These are phyloP conservation scores for Pecten maximus DNA, from an alignment of 2,888 invertebrate genomes.

Conservation along the genomic window DNA sequence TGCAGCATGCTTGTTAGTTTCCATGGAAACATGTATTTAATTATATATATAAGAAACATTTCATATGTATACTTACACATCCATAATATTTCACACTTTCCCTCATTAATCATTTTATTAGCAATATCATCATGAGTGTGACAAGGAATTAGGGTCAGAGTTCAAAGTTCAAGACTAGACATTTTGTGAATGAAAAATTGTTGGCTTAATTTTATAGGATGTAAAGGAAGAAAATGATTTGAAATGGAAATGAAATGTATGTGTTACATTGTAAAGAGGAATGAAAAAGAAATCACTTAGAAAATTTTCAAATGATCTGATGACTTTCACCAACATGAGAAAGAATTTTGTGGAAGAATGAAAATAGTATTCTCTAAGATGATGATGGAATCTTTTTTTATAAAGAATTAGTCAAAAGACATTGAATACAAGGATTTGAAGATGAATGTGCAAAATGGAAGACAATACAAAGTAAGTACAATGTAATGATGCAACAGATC, in stretches of 20 bases:
- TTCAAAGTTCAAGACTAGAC: background rate
- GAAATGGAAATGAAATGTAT: background rate
- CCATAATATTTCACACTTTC: background rate
- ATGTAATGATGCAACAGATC: background rate
- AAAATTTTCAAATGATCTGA: background rate
- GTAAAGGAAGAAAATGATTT: background rate
- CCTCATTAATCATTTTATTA: background rate
- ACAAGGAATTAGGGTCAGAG: background rate
- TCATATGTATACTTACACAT: background rate
- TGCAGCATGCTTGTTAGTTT: constrained; percentile 30
- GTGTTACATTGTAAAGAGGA: background rate
- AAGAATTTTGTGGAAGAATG: background rate
- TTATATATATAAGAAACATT: background rate
- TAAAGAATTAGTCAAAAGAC: background rate
- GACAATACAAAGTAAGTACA: background rate
- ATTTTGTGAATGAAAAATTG: background rate
- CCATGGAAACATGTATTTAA: background rate
- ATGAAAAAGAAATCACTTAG: background rate
- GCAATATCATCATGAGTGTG: background rate
- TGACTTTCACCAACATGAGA: background rate
- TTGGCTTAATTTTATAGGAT: background rate
- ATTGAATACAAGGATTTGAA: background rate
- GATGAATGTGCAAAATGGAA: background rate
- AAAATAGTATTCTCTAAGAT: background rate
- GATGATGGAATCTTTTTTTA: background rate